Percentiles rank a stretch among this genome's conserved stretches.
These are phyloP conservation scores for Anguilla megastoma DNA, from an alignment of 2,797 vertebrate species.

Conservation along the genomic window DNA sequence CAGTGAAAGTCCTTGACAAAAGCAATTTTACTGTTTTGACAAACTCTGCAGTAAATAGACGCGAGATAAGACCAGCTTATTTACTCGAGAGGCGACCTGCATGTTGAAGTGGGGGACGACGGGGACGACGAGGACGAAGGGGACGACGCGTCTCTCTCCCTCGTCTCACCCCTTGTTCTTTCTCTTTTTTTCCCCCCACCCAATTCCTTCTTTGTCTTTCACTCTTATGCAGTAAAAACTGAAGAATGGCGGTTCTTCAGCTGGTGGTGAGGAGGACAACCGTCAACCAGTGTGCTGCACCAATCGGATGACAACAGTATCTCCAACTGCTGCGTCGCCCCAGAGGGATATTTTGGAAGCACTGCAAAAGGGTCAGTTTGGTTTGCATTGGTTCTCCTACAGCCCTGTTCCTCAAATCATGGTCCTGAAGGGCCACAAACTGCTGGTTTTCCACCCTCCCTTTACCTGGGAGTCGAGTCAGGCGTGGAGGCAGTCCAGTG, in stretches of 20 bases:
- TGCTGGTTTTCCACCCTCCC: too few relatives aligned
- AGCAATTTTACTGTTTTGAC: constrained; percentile 54
- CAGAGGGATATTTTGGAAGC: background rate
- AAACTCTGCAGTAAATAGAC: constrained; percentile 49
- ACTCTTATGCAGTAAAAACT: background rate
- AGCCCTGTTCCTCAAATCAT: too few relatives aligned
- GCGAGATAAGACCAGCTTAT: constrained; percentile 38
- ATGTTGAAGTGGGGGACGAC: background rate
- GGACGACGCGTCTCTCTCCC: background rate
- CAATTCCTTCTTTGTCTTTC: background rate
- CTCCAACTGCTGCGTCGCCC: background rate
- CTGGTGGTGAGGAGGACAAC: background rate
- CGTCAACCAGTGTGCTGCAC: too few relatives aligned
- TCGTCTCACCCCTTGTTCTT: background rate
- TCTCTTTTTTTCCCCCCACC: background rate
- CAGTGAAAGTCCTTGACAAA: constrained; percentile 49
- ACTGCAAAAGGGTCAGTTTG: background rate
- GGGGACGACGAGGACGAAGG: background rate
- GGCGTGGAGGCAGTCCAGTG: too few relatives aligned
- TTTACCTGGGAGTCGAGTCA: too few relatives aligned
- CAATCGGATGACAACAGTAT: background rate
- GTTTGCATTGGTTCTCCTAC: background rate
- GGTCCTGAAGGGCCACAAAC: too few relatives aligned
- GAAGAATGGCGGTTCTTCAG: background rate
- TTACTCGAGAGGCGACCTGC: background rate